Conservation (phyloP, 2,888 invertebrate species). For the Gymnoscelis rufifasciata region DNA sequence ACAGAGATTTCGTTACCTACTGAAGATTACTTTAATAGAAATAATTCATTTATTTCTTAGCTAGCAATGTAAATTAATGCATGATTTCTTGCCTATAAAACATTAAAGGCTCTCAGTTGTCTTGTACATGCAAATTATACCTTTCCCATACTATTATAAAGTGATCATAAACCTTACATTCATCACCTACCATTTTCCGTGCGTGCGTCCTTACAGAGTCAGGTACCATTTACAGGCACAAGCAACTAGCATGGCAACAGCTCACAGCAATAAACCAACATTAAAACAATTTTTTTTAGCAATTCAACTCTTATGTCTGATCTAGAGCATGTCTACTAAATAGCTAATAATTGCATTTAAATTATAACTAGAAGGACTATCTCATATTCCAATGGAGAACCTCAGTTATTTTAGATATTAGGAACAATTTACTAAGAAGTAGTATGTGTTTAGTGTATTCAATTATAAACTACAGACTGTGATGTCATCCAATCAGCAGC, state of each 20-base stretch:
- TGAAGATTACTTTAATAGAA: slow-evolving; percentile 66
- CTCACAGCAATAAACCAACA: slow-evolving; percentile 33
- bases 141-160: slow-evolving; percentile 40
- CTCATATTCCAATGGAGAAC: too few relatives aligned
- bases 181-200: slow-evolving; percentile 70
- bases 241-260: slow-evolving; percentile 48
- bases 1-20: slow-evolving; percentile 72
- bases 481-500: too few relatives aligned
- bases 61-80: slow-evolving; percentile 69
- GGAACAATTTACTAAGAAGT: too few relatives aligned
- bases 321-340: too few relatives aligned
- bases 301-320: too few relatives aligned
- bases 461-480: too few relatives aligned
- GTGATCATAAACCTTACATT: slow-evolving; percentile 60
- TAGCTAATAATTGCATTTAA: too few relatives aligned
- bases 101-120: slow-evolving; percentile 53
- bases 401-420: too few relatives aligned
- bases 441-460: too few relatives aligned
- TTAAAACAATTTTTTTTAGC: too few relatives aligned
- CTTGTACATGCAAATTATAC: slow-evolving; percentile 68
- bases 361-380: too few relatives aligned
- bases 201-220: slow-evolving; percentile 69
- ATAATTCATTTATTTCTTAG: slow-evolving; percentile 55
- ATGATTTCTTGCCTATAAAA: slow-evolving; percentile 61
- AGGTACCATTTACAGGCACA: slow-evolving; percentile 65